Base-by-base conservation (phyloP, 2,888 invertebrate species). In the Stomorhina lunata region DNA sequence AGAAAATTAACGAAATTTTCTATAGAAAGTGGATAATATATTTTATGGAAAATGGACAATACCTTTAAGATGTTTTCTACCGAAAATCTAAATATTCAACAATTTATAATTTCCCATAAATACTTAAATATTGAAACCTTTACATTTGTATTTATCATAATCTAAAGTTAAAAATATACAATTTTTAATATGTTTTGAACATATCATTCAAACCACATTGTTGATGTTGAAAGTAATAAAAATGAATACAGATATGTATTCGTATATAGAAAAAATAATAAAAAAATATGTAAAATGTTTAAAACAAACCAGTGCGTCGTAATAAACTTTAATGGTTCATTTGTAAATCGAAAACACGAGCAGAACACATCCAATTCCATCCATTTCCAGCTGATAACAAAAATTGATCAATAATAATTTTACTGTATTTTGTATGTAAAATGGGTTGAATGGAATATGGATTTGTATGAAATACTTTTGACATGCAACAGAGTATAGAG, bases 251-350 rank as follows among this genome's bases (percentile, higher is more conserved):
- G 48, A 45, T n/a, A n/a, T 6, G 1, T 22, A 25, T 20, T 40
- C 6, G 57, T 10, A 45, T 1, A 45, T 22, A 6, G 5, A 68
- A 4, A 61, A 53, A 32, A 43, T 10, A 17, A 73, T 0, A 22
- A 6, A 50, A 43, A 65, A 59, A 3, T 20, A 68, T 43, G 34
- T 32, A 45, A 32, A 45, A 78, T 69, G 27, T 61, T 37, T 48
- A 69, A 27, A 37, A 29, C 3, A 45, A 75, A 66, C 5, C 57
- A 66, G 45, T 29, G 57, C 59, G 29, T 50, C 48, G 48, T 76
- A 59, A 78, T 71, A 78, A 63, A 61, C 27, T 63, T 53, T 71
- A 71, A 37, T 45, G 63, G 53, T 45, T 45, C 63, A 78, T 34
- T 53, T 63, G 29, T 63, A 63, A 37, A 75, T 9, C 53, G 15